A percentile compares a stretch with the other conserved stretches of the same genome.
These are phyloP conservation scores for Diarsia rubi DNA, from an alignment of 2,888 invertebrate species.

Conservation along the genomic window DNA sequence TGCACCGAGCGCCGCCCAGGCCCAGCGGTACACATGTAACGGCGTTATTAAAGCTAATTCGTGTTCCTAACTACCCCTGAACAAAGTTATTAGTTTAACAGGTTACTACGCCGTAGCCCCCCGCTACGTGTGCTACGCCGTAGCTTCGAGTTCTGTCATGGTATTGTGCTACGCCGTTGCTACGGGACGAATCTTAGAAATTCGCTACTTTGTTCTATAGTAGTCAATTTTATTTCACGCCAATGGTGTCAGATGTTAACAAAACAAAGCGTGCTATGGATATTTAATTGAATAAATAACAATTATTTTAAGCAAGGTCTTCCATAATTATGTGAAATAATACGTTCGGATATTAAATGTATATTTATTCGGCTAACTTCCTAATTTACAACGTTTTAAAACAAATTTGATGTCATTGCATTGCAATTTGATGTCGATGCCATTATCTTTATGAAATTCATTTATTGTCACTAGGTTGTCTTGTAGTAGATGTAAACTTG, in stretches of 20 bases:
- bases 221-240: slow-evolving; percentile 21
- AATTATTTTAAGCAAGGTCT: neutral
- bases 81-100: slow-evolving; percentile 53
- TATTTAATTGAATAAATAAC: neutral
- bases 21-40: slow-evolving; percentile 15
- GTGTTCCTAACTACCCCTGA: slow-evolving; percentile 44
- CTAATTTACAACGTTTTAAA: neutral
- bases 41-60: slow-evolving; percentile 40
- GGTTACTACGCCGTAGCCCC: slow-evolving; percentile 34
- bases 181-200: slow-evolving; percentile 24
- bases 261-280: neutral
- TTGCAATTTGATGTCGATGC: no score
- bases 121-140: slow-evolving; percentile 35
- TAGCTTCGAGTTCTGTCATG: slow-evolving; percentile 19
- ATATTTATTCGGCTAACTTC: neutral
- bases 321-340: neutral
- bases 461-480: neutral
- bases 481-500: neutral
- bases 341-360: neutral
- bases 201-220: slow-evolving; percentile 32
- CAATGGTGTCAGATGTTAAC: slow-evolving; percentile 3
- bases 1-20: slow-evolving; percentile 1
- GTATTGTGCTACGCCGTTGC: slow-evolving; percentile 6
- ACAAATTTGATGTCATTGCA: no score
- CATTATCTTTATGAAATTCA: no score